Conservation (phyloP, 2,113 vertebrate species). For the Acrocephalus arundinaceus region DNA sequence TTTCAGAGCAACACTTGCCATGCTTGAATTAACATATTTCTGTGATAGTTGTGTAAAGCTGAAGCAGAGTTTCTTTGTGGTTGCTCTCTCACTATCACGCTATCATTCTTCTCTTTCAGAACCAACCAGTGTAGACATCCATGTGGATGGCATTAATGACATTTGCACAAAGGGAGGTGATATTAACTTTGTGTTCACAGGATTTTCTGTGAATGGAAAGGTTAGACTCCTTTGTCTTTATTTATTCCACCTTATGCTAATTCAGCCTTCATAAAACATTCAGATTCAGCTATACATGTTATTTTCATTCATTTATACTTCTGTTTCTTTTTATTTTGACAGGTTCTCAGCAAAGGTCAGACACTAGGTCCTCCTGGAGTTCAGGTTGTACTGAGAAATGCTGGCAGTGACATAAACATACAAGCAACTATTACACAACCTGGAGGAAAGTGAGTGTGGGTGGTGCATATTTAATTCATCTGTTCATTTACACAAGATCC, state of each 20-base stretch:
- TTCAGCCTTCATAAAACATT: not conserved
- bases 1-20: not conserved
- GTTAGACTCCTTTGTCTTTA: conserved; percentile 64
- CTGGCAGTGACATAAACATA: conserved; percentile 79
- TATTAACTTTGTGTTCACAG: conserved; percentile 97
- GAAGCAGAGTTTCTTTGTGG: not conserved
- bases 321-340: not conserved
- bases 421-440: conserved; percentile 85
- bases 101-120: conserved; percentile 71
- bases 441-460: conserved; percentile 89
- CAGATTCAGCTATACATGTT: not conserved
- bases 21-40: not conserved
- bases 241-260: not conserved
- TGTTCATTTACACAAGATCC: not conserved
- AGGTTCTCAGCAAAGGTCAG: conserved; percentile 96
- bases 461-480: not conserved
- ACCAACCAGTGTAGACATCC: conserved; percentile 91
- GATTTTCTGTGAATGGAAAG: conserved; percentile 92
- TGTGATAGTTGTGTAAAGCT: not conserved
- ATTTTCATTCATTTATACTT: not conserved
- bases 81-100: not conserved
- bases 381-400: conserved; percentile 83
- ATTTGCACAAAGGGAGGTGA: conserved; percentile 97
- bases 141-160: conserved; percentile 92
- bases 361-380: conserved; percentile 88